phyloP scores from a whole-genome alignment of 2,797 vertebrate genomes.

The Thripadectes ignobilis region DNA sequence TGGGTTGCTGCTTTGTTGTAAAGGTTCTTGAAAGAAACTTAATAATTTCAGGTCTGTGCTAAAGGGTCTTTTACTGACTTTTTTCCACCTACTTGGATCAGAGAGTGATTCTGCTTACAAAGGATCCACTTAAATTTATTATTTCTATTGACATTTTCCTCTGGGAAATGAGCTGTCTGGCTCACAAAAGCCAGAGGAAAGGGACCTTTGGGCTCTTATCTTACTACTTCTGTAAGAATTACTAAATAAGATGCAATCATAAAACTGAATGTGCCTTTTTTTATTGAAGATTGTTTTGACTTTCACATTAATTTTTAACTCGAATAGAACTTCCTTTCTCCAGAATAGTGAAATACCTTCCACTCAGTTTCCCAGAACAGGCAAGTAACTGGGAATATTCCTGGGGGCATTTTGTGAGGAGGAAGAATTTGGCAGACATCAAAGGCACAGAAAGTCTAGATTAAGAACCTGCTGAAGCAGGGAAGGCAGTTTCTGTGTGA shows the following conservation, averaged over 20 bases:
- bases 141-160: slow-evolving; percentile 29
- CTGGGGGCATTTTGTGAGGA: background rate
- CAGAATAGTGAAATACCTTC: background rate
- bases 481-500: background rate
- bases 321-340: background rate
- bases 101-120: background rate
- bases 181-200: slow-evolving; percentile 13
- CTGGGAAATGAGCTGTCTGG: background rate
- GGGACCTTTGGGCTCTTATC: background rate
- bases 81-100: background rate
- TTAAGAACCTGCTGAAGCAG: background rate
- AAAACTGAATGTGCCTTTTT: background rate
- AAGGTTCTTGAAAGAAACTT: background rate
- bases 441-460: no score
- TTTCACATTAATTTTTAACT: slow-evolving; percentile 27
- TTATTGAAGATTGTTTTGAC: slow-evolving; percentile 18
- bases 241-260: slow-evolving; percentile 13
- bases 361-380: background rate
- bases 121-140: slow-evolving; percentile 1
- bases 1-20: background rate
- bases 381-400: background rate
- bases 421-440: background rate
- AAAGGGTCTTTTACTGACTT: background rate
- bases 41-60: background rate
- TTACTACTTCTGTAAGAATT: slow-evolving; percentile 16